phyloP scores from a whole-genome alignment of 2,888 invertebrate genomes.

The Theodoxus fluviatilis region DNA sequence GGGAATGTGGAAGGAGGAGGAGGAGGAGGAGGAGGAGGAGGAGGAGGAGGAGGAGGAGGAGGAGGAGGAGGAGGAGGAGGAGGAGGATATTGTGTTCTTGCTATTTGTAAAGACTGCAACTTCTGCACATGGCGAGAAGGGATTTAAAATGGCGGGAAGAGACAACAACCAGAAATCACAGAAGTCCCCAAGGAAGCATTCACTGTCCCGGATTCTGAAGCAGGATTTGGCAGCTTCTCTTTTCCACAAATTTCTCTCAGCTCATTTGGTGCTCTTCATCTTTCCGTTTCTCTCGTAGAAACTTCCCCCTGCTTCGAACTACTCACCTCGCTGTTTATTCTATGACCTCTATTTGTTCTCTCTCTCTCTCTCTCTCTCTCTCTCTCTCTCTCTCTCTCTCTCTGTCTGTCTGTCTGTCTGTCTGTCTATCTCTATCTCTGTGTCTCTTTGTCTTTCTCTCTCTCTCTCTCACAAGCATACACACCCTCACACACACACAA shows the following conservation, averaged over 20 bases:
- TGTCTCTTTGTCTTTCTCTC: conserved; percentile 16
- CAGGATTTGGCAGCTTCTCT: too few relatives aligned
- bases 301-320: not conserved
- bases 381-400: not conserved
- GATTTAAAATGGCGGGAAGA: too few relatives aligned
- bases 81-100: too few relatives aligned
- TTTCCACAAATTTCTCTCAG: too few relatives aligned
- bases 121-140: too few relatives aligned
- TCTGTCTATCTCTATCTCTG: not conserved
- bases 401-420: not conserved
- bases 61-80: not conserved
- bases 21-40: not conserved
- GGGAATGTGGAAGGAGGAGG: not conserved
- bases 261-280: not conserved
- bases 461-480: not conserved
- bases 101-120: too few relatives aligned
- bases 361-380: not conserved
- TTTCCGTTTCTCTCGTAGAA: not conserved
- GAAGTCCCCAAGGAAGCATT: too few relatives aligned
- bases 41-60: not conserved
- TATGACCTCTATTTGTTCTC: not conserved
- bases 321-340: not conserved
- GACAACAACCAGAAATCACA: too few relatives aligned
- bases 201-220: too few relatives aligned
- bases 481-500: not conserved